Evolutionary conservation across 2,113 vertebrate genomes (phyloP).

Genomic region (Urocolius indicus): DNA sequence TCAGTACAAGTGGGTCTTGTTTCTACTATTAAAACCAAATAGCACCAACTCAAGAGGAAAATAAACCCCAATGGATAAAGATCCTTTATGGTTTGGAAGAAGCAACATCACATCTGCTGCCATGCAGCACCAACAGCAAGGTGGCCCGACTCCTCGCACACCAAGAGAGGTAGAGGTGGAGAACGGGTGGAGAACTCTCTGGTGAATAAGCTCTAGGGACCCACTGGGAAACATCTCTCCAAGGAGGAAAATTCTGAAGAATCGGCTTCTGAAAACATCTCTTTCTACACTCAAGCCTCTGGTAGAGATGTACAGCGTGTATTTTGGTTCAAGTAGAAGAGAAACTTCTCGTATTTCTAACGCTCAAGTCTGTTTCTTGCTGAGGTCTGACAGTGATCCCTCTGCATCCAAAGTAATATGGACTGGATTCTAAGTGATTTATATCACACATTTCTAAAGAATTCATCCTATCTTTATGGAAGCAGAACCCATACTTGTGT

Average conservation of each 20-base stretch:
- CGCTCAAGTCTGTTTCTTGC: background rate
- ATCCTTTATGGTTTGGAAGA: background rate
- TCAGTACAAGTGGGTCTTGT: background rate
- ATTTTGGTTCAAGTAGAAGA: background rate
- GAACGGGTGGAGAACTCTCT: background rate
- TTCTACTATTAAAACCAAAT: background rate
- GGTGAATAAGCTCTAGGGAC: background rate
- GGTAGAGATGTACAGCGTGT: fast-evolving
- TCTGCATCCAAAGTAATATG: background rate
- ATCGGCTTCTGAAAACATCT: background rate
- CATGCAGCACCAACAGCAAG: background rate
- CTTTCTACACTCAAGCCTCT: background rate
- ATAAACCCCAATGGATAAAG: background rate
- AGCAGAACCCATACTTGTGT: background rate
- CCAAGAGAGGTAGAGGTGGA: background rate
- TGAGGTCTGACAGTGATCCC: background rate
- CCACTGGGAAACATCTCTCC: background rate
- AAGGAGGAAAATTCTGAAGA: background rate
- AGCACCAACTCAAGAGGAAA: background rate
- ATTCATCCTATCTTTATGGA: background rate
- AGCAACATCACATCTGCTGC: background rate
- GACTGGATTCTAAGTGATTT: background rate
- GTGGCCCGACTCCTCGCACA: background rate
- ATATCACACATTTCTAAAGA: background rate
- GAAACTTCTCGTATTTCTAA: background rate